A percentile compares a stretch with the other conserved stretches of the same genome.
These are phyloP conservation scores for Choloepus didactylus DNA, from an alignment of 2,797 vertebrate species.

Conservation along the genomic window DNA sequence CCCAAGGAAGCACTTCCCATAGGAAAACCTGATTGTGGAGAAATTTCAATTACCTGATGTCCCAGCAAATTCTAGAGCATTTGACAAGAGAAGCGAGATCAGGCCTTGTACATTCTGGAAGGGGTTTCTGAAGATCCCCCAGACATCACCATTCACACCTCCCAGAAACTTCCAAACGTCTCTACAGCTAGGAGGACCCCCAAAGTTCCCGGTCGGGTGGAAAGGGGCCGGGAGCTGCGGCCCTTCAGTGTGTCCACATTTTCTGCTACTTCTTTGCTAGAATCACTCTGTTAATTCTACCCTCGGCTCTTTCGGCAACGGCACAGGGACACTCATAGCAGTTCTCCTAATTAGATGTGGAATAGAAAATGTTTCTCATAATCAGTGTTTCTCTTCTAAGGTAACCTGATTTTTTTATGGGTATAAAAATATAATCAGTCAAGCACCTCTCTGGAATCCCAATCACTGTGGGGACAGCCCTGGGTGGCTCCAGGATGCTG, in stretches of 20 bases:
- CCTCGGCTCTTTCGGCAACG: not conserved
- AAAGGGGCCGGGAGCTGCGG: not conserved
- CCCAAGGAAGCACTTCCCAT: not conserved
- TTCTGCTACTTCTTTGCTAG: not conserved
- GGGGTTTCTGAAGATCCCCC: not conserved
- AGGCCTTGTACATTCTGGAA: not conserved
- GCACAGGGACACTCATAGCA: not conserved
- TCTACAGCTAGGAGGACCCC: not conserved
- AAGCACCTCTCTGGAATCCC: not conserved
- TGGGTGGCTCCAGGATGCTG: not conserved
- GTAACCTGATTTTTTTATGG: conserved; percentile 32
- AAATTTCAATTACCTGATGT: conserved; percentile 27
- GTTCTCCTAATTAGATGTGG: conserved; percentile 8
- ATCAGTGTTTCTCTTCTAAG: conserved; percentile 26
- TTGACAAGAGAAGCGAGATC: not conserved
- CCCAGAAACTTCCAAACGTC: not conserved
- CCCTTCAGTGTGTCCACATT: too few relatives aligned
- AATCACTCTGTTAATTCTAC: not conserved
- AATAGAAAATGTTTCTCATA: not conserved
- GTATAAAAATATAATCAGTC: conserved; percentile 21
- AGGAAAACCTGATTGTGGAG: conserved; percentile 41
- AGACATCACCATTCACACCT: not conserved
- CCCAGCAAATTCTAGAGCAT: not conserved
- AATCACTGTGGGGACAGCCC: not conserved
- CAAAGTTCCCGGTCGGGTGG: not conserved